Base-by-base conservation (phyloP, 1,140 invertebrate species). In the Babylonia areolata region DNA sequence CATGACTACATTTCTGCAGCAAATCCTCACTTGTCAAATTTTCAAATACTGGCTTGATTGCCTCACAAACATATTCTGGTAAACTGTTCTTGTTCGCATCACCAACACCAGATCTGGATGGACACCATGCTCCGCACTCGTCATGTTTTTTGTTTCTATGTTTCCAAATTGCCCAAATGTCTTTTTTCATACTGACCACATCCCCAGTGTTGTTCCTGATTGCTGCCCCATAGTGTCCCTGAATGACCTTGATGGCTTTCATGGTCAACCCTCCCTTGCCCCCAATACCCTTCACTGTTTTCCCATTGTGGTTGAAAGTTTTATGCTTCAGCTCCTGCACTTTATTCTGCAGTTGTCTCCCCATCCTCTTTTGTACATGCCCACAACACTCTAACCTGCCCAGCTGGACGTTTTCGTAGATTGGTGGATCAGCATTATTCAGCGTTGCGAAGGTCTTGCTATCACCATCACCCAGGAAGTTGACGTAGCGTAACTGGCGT, bases 211-310 rank as follows among this genome's bases (percentile, higher is more conserved):
- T 81, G 11, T n/a, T 40, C 35, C 86, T 78, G 40, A 87, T 87
- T n/a, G 86, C 86, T 3, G 31, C 82, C 1, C 82, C 86, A 85
- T 87, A 87, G 69, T 87, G 82, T 11, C 82, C 75, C 58, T 87
- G 86, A 31, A 80, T 87, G n/a, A 17, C 17, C n/a, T 46, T 15
- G 5, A 9, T 84, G n/a, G 73, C 73, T 31, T 77, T 77, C 31
- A 35, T 77, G 11, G 73, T 77, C 3, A 77, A 33, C 3, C 35
- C 35, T 35, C 77, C 77, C 39, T 79, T 40, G 37, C 77, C 77
- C 28, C 77, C 77, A 28, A 79, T 79, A 9, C 77, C 77, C 39
- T 42, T 79, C 40, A 37, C 35, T 11, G 5, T 40, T 79, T 42
- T 79, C 12, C 39, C 77, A 42, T 79, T 42, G 28, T 40, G 28